phyloP scores from a whole-genome alignment of 1,140 invertebrate genomes.

The Drosophila pandora region DNA sequence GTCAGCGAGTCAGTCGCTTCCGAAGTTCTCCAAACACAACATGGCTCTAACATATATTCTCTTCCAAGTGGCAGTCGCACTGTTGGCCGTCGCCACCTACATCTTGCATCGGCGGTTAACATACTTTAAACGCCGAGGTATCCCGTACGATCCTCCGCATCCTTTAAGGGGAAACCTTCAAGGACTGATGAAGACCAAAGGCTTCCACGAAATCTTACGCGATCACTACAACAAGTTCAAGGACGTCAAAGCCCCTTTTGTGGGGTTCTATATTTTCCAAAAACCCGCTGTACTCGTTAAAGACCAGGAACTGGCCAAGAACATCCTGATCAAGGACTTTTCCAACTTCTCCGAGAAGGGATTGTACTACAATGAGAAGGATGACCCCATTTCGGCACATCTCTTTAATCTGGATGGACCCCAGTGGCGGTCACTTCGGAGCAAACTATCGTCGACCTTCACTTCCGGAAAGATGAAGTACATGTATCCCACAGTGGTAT shows the following conservation, averaged over 20 bases:
- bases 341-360: slow-evolving; percentile 85
- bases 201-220: slow-evolving; percentile 11
- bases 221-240: slow-evolving; percentile 74
- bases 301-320: slow-evolving; percentile 86
- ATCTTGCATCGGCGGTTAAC: slow-evolving; percentile 17
- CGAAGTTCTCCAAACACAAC: not conserved
- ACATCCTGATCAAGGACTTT: slow-evolving; percentile 86
- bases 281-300: slow-evolving; percentile 84
- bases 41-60: slow-evolving; percentile 45
- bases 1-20: not conserved
- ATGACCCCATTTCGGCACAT: slow-evolving; percentile 84
- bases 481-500: slow-evolving; percentile 84
- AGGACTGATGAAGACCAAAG: slow-evolving; percentile 4
- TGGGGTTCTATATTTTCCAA: slow-evolving; percentile 78
- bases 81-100: slow-evolving; percentile 31
- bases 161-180: slow-evolving; percentile 68
- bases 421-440: slow-evolving; percentile 85
- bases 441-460: slow-evolving; percentile 85
- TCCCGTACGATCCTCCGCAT: slow-evolving; percentile 70
- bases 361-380: slow-evolving; percentile 82
- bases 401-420: slow-evolving; percentile 84
- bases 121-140: slow-evolving; percentile 76
- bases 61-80: slow-evolving; percentile 35
- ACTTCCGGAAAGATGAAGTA: slow-evolving; percentile 85
- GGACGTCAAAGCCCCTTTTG: slow-evolving; percentile 56